Percentiles rank a stretch among this genome's conserved stretches.
phyloP scores from a whole-genome alignment of 2,113 vertebrate species.

The Bufo bufo region DNA sequence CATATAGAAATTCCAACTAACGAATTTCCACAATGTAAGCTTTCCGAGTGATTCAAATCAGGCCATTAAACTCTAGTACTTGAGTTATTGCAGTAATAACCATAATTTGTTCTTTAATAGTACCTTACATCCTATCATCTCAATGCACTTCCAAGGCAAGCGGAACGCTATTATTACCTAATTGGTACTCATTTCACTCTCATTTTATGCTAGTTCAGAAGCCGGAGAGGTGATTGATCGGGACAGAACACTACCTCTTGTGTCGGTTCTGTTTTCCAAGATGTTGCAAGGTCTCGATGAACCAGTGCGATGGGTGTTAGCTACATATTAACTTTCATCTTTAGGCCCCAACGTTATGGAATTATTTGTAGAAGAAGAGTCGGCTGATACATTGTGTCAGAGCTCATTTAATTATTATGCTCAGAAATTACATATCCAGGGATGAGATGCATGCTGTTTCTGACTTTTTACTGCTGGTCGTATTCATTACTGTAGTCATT shows the following conservation, averaged over 20 bases:
- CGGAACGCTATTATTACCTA: constrained; percentile 53
- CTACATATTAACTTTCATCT: constrained; percentile 1
- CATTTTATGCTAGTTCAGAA: constrained; percentile 37
- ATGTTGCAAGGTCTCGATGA: neutral
- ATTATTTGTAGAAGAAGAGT: neutral
- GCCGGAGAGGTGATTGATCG: constrained; percentile 42
- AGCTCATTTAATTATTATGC: constrained; percentile 26
- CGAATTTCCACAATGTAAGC: constrained; percentile 5
- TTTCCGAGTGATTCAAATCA: constrained; percentile 10
- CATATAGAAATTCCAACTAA: neutral
- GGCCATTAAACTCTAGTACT: constrained; percentile 19
- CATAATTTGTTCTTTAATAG: constrained; percentile 56
- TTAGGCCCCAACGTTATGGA: neutral
- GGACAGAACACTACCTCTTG: constrained; percentile 12
- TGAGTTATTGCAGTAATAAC: constrained; percentile 46
- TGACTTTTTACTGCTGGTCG: neutral
- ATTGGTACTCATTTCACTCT: constrained; percentile 41
- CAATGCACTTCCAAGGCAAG: constrained; percentile 49
- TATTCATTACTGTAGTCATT: neutral
- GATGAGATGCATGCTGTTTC: neutral
- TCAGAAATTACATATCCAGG: constrained; percentile 1
- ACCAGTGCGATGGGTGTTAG: neutral
- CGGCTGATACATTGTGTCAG: neutral
- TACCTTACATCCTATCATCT: constrained; percentile 54
- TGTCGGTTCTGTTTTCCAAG: constrained; percentile 1